Conservation (phyloP, 2,797 vertebrate genomes). For the Enteromius anoplus region DNA sequence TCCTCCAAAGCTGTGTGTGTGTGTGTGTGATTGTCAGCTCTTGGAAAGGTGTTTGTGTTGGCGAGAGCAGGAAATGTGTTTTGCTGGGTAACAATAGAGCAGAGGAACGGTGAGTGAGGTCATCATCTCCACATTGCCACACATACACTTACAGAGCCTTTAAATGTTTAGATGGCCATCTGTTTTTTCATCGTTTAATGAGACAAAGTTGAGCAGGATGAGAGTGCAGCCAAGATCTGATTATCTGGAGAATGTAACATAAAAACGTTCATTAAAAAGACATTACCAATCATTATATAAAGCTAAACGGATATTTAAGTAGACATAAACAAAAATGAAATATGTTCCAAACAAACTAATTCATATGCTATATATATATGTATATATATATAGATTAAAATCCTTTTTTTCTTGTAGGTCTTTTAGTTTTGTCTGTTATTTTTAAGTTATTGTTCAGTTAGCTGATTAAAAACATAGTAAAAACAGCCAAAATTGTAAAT, state of each 20-base stretch:
- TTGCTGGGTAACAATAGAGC: constrained; percentile 56
- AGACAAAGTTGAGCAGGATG: constrained; percentile 16
- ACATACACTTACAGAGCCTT: constrained; percentile 4
- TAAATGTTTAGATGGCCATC: background rate
- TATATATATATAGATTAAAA: background rate
- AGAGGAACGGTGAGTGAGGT: constrained; percentile 54
- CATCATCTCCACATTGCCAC: constrained; percentile 36
- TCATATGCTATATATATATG: no score
- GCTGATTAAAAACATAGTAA: background rate
- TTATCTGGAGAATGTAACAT: background rate
- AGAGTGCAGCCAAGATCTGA: constrained; percentile 6
- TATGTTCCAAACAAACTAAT: background rate
- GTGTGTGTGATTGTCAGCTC: constrained; percentile 10
- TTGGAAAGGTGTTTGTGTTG: constrained; percentile 45
- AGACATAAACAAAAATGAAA: background rate
- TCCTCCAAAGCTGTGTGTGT: background rate
- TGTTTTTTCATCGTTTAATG: constrained; percentile 15
- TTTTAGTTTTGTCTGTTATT: background rate
- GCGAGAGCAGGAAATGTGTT: constrained; percentile 63
- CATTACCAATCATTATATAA: background rate
- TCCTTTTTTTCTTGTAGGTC: background rate
- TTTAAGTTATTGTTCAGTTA: background rate
- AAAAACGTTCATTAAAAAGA: background rate
- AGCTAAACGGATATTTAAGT: background rate
- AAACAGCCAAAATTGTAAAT: background rate